Percentiles rank a stretch among this genome's conserved stretches.
These are phyloP conservation scores for Chionomys nivalis DNA, from an alignment of 2,113 vertebrate genomes.

Conservation along the genomic window DNA sequence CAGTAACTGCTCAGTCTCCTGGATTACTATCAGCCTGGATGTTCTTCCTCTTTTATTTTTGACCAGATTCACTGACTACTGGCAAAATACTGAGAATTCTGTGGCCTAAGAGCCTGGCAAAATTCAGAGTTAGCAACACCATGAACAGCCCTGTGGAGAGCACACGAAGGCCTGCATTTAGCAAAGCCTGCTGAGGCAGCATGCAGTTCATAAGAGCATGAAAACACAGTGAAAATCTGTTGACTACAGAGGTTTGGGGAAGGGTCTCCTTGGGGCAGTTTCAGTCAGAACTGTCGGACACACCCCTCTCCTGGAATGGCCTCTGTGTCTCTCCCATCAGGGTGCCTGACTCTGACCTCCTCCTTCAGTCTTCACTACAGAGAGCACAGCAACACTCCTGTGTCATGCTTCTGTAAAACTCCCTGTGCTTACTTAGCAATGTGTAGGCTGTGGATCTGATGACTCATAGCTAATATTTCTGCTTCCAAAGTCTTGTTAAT, in stretches of 20 bases:
- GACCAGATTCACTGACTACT: not conserved
- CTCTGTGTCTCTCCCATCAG: not conserved
- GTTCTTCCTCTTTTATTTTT: not conserved
- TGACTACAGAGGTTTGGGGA: not conserved
- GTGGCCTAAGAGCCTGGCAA: not conserved
- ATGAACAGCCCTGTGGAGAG: not conserved
- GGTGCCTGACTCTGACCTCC: not conserved
- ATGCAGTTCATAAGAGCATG: not conserved
- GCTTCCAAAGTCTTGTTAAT: constrained; percentile 27
- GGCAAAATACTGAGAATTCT: not conserved
- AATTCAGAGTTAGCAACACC: not conserved
- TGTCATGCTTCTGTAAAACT: not conserved
- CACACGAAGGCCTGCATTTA: not conserved
- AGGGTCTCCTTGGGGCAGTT: not conserved
- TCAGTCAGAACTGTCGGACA: not conserved
- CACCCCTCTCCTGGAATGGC: not conserved
- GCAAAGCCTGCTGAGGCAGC: not conserved
- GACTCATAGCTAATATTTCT: not conserved
- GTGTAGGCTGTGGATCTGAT: not conserved
- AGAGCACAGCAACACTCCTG: constrained; percentile 11
- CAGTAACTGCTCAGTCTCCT: not conserved
- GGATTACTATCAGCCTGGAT: not conserved
- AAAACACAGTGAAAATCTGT: not conserved
- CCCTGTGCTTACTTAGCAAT: constrained; percentile 22
- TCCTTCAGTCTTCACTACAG: not conserved